These are phyloP conservation scores for Nylanderia fulva DNA, from an alignment of 1,140 invertebrate species.

Conservation along the genomic window DNA sequence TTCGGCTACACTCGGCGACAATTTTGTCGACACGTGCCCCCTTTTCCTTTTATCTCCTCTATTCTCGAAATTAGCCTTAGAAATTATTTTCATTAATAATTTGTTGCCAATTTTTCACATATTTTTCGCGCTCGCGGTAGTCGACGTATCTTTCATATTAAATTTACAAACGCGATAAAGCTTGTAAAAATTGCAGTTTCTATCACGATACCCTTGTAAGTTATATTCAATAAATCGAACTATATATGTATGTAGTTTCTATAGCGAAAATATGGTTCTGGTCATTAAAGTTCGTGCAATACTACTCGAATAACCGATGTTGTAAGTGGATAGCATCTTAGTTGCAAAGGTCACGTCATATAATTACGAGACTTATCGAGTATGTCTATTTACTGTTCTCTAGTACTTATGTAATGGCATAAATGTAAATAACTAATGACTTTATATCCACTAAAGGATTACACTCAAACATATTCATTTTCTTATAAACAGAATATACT, in stretches of 20 bases:
- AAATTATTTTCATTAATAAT: background rate
- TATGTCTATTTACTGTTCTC: constrained; percentile 2
- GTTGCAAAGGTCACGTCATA: constrained; percentile 17
- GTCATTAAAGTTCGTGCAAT: background rate
- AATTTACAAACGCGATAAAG: background rate
- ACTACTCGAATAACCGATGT: background rate
- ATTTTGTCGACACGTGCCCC: background rate
- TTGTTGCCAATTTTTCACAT: too few species aligned
- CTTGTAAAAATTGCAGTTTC: background rate
- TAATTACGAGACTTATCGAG: constrained; percentile 18
- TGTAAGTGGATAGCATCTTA: background rate
- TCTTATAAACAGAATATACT: constrained; percentile 1
- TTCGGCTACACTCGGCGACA: constrained; percentile 10
- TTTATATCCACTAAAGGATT: background rate
- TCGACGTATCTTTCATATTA: background rate
- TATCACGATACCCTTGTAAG: background rate
- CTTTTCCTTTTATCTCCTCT: too few species aligned
- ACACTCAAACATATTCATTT: background rate
- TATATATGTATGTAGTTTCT: background rate
- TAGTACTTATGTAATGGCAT: constrained; percentile 7
- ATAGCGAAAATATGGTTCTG: background rate
- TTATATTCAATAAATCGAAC: background rate
- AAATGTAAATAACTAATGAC: background rate
- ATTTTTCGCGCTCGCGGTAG: too few species aligned
- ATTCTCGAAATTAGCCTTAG: background rate